Conservation (phyloP, 2,797 vertebrate genomes). For the Poeciliopsis infans region DNA sequence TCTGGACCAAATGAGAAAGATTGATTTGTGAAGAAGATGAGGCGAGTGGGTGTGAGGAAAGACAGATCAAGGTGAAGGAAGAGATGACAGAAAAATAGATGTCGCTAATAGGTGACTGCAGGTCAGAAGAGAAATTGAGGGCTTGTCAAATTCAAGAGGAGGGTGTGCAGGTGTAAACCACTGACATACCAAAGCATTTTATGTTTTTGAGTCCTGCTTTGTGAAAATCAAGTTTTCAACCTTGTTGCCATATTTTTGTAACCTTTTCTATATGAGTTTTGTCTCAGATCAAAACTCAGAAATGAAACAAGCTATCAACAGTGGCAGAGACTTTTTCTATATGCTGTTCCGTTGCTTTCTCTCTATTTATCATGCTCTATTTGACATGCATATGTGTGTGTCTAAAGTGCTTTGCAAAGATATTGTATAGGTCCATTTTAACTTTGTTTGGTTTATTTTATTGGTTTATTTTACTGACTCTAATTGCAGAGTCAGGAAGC, state of each 20-base stretch:
- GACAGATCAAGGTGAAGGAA: slow-evolving; percentile 7
- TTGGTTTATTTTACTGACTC: not conserved
- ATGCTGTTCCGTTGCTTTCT: not conserved
- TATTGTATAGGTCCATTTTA: not conserved
- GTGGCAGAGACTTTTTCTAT: not conserved
- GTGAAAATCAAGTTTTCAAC: not conserved
- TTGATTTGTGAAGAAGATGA: slow-evolving; percentile 75
- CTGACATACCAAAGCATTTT: not conserved
- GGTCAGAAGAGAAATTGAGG: slow-evolving; percentile 21
- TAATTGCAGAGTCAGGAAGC: not conserved
- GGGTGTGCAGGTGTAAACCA: slow-evolving; percentile 3
- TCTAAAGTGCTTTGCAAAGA: not conserved
- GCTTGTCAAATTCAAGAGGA: slow-evolving; percentile 8
- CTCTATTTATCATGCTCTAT: not conserved
- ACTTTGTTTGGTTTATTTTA: not conserved
- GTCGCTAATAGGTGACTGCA: slow-evolving; percentile 31
- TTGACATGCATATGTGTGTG: not conserved
- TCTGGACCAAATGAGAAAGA: slow-evolving; percentile 72
- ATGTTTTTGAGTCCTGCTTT: not conserved
- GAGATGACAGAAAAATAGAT: slow-evolving; percentile 33
- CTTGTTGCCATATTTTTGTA: not conserved
- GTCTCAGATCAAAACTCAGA: slow-evolving; percentile 1
- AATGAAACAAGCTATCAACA: not conserved
- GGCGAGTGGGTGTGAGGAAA: slow-evolving; percentile 30
- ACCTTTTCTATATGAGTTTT: not conserved